A percentile compares a stretch with the other conserved stretches of the same genome.
These are phyloP conservation scores for Delphinus delphis DNA, from an alignment of 2,113 vertebrate genomes.

Conservation along the genomic window DNA sequence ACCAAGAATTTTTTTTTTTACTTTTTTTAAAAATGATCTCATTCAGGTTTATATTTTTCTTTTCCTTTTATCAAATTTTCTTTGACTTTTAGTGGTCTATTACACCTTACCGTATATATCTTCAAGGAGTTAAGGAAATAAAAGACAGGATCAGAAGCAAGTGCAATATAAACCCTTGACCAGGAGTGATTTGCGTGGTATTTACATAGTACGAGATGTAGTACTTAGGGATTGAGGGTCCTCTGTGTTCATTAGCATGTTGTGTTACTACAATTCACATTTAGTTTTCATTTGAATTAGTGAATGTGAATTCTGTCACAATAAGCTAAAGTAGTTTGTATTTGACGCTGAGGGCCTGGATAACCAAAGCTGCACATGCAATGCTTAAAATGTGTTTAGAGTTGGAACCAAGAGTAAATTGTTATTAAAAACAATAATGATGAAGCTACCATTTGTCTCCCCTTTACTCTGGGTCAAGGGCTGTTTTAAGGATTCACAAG, in stretches of 20 bases:
- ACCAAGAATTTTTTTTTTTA: neutral
- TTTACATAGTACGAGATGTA: constrained; percentile 20
- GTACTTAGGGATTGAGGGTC: neutral
- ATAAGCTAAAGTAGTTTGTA: neutral
- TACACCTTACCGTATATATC: neutral
- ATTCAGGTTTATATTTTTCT: neutral
- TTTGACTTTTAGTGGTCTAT: neutral
- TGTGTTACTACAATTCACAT: neutral
- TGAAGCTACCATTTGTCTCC: neutral
- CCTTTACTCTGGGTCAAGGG: neutral
- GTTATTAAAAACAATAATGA: neutral
- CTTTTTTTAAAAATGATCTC: neutral
- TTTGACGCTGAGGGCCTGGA: neutral
- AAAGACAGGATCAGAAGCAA: constrained; percentile 7
- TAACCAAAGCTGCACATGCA: neutral
- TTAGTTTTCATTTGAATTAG: constrained; percentile 54
- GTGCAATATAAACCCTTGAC: neutral
- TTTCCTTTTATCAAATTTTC: neutral
- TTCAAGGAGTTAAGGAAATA: neutral
- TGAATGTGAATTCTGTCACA: constrained; percentile 42
- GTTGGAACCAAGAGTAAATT: neutral
- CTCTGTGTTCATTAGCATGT: neutral
- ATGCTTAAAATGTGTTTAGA: constrained; percentile 7
- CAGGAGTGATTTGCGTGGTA: neutral
- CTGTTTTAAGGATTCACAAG: neutral